These are phyloP conservation scores for Laothoe populi DNA, from an alignment of 2,888 invertebrate genomes.

Conservation along the genomic window DNA sequence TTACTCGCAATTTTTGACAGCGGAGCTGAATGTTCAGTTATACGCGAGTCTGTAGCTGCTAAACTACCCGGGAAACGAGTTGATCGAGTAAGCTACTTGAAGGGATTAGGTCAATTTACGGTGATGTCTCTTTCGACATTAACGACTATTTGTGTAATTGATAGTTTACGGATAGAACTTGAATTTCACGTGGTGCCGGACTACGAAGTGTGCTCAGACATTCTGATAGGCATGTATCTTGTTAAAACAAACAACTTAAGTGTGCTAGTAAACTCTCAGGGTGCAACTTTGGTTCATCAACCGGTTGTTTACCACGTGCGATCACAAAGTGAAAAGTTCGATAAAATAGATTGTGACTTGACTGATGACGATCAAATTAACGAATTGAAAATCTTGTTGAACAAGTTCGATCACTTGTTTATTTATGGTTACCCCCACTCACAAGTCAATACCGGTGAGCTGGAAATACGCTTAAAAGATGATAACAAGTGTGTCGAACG, in stretches of 20 bases:
- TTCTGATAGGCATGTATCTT: constrained; percentile 9
- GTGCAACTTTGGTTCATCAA: constrained; percentile 34
- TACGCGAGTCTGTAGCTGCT: constrained; percentile 40
- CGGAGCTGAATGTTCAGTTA: constrained; percentile 46
- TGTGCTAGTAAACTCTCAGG: constrained; percentile 31
- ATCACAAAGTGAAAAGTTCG: constrained; percentile 31
- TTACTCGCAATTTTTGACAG: constrained; percentile 42
- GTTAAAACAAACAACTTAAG: constrained; percentile 31
- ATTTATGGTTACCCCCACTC: constrained; percentile 39
- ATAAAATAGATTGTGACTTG: constrained; percentile 38
- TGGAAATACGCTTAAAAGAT: constrained; percentile 35
- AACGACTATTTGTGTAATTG: constrained; percentile 36
- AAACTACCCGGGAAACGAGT: constrained; percentile 39
- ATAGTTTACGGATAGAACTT: constrained; percentile 36
- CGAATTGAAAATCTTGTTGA: constrained; percentile 34
- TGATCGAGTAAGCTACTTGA: constrained; percentile 34
- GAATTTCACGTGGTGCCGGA: constrained; percentile 40
- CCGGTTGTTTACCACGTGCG: constrained; percentile 31
- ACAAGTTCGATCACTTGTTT: constrained; percentile 41
- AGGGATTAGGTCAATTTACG: constrained; percentile 38
- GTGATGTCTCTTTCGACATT: constrained; percentile 28
- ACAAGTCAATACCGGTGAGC: constrained; percentile 43
- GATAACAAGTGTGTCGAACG: constrained; percentile 41
- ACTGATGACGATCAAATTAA: constrained; percentile 33
- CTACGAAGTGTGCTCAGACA: constrained; percentile 32